These are phyloP conservation scores for Gallinago stenura DNA, from an alignment of 2,797 vertebrate species.

Conservation along the genomic window DNA sequence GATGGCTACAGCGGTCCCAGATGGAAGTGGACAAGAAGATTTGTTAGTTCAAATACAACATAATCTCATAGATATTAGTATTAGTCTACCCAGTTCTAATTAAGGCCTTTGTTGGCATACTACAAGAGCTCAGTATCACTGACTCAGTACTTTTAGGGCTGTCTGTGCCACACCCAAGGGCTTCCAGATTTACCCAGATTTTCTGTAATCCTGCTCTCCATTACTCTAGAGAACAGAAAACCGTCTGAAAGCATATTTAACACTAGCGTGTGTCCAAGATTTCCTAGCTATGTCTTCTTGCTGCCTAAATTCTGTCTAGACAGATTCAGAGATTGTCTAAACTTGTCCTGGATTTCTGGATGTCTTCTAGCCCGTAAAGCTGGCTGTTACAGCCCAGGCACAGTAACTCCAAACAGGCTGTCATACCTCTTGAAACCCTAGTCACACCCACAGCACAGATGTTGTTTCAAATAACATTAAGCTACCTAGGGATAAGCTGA, in stretches of 20 bases:
- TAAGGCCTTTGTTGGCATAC: background rate
- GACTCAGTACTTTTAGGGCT: background rate
- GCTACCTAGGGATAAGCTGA: background rate
- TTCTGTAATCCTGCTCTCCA: background rate
- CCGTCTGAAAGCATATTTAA: background rate
- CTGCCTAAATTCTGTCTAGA: conserved; percentile 37
- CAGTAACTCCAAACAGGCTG: background rate
- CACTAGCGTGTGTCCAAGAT: background rate
- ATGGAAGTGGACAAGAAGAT: background rate
- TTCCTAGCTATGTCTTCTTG: conserved; percentile 11
- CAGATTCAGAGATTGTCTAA: background rate
- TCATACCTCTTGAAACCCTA: background rate
- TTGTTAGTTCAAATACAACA: background rate
- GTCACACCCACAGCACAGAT: background rate
- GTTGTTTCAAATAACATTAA: background rate
- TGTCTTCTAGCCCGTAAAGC: background rate
- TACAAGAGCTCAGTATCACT: background rate
- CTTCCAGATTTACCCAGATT: background rate
- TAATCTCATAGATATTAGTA: background rate
- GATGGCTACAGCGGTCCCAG: background rate
- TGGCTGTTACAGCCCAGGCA: background rate
- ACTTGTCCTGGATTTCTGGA: conserved; percentile 15
- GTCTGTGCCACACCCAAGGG: background rate
- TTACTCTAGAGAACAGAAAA: conserved; percentile 4
- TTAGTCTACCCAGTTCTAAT: background rate